Percentiles rank a stretch among this genome's conserved stretches.
Evolutionary conservation across 2,888 invertebrate species (phyloP).

Genomic region (Amaurobius ferox): DNA sequence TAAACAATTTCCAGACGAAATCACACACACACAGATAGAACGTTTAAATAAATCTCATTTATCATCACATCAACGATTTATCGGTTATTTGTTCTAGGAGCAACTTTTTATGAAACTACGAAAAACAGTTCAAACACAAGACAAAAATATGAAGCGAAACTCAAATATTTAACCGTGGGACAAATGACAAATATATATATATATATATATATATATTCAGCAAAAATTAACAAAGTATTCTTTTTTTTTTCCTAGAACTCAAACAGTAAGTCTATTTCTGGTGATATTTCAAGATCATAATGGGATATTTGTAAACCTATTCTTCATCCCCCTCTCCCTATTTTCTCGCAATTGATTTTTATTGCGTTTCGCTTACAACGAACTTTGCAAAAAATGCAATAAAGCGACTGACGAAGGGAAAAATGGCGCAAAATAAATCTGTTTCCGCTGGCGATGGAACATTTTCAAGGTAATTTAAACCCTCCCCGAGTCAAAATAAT

Average conservation of each 20-base stretch:
- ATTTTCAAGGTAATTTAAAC: conserved; percentile 13
- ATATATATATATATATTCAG: neutral
- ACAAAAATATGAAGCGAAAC: neutral
- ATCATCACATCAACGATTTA: neutral
- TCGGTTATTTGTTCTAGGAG: neutral
- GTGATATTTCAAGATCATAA: conserved; percentile 2
- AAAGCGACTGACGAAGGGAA: neutral
- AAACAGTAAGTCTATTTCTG: neutral
- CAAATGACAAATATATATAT: neutral
- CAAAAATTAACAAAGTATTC: neutral
- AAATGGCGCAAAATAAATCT: conserved; percentile 10
- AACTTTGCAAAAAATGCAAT: conserved; percentile 2
- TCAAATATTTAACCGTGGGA: neutral
- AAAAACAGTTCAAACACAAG: neutral
- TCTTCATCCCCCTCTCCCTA: neutral
- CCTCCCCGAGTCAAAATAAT: conserved; percentile 36
- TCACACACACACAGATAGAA: neutral
- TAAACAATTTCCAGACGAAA: too few species aligned
- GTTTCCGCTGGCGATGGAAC: neutral
- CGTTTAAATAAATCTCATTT: neutral
- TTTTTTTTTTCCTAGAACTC: neutral
- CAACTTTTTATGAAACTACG: neutral
- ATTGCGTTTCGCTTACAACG: neutral
- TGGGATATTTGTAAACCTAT: conserved; percentile 5
- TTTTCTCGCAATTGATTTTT: neutral